Evolutionary conservation across 2,797 vertebrate species (phyloP), one percentile per base, ranked within the genome.

Genomic region (Enteromius fasciolatus): DNA sequence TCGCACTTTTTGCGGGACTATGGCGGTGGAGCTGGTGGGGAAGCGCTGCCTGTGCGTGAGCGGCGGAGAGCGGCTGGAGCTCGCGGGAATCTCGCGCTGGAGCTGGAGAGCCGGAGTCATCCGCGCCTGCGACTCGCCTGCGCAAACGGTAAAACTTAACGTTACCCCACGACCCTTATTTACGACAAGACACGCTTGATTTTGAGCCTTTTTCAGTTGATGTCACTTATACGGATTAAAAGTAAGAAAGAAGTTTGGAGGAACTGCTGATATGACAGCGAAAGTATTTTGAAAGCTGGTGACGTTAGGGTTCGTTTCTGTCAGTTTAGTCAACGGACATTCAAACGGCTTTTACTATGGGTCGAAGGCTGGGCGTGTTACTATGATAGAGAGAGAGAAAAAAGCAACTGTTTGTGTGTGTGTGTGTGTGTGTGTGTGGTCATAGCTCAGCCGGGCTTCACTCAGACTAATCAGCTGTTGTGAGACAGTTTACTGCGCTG

Each of bases 11-110:
- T 20, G 82, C 84, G 80, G 50, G 92, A 94, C 89, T 90, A 96
- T 97, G 96, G 96, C 95, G 93, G 93, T 93, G 93, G 97, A 98
- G 95, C 95, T 98, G 93, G 97, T 97, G 89, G 97, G 97, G 88
- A 97, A 97, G 93, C 95, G 97, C 91, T 98, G 98, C 93, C 92
- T 98, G 91, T 97, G 96, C 90, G 95, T 96, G 89, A 93, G 92
- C 57, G 94, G 92, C 87, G 94, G 96, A 87, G 93, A 94, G 90
- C 93, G 90, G 86, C 92, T 90, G 81, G 94, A 95, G 90, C 93
- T 91, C 88, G 89, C 92, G 81, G 92, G 93, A 87, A 91, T 93
- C 87, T 92, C 91, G 85, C 93, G 93, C 85, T 92, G 95, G 95
- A 91, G 90, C 85, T 99, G 97, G 97, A 93, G 96, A 92, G 94